These are phyloP conservation scores for Phylloscopus trochilus DNA, from an alignment of 2,113 vertebrate genomes.

Conservation along the genomic window DNA sequence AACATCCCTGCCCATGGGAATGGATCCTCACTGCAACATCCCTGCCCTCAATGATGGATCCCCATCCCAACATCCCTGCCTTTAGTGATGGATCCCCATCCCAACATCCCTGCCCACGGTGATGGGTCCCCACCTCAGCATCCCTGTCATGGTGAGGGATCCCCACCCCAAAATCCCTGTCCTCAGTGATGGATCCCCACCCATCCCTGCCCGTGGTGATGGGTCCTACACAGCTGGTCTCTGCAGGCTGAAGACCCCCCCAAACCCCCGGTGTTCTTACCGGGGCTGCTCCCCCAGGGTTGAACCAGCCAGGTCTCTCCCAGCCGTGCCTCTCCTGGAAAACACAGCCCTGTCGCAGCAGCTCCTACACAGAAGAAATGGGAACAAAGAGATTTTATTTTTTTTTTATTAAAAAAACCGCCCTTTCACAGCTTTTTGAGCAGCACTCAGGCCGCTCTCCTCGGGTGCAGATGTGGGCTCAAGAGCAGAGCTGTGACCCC, in stretches of 20 bases:
- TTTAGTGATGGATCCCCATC: fast-evolving
- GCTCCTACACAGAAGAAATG: constrained; percentile 71
- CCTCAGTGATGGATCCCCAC: too few relatives aligned
- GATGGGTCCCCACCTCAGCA: fast-evolving
- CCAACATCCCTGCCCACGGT: fast-evolving
- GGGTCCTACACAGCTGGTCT: not conserved
- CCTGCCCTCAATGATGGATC: not conserved
- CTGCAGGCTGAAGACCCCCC: not conserved
- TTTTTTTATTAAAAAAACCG: too few relatives aligned
- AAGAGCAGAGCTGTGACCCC: not conserved
- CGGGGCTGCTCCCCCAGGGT: constrained; percentile 72
- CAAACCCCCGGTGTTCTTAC: constrained; percentile 53
- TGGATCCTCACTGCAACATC: not conserved
- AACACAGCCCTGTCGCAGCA: constrained; percentile 85
- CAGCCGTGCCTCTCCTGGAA: constrained; percentile 97
- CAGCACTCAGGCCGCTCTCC: not conserved
- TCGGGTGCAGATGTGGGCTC: fast-evolving
- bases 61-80: fast-evolving
- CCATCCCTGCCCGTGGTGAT: fast-evolving
- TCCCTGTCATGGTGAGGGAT: not conserved
- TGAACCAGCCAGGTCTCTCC: constrained; percentile 97
- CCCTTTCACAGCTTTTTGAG: not conserved
- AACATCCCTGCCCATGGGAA: too few relatives aligned
- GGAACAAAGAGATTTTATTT: fast-evolving
- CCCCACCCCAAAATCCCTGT: not conserved